A percentile compares a stretch with the other conserved stretches of the same genome.
Evolutionary conservation across 2,888 invertebrate species (phyloP).

Genomic region (Tiliacea citrago): DNA sequence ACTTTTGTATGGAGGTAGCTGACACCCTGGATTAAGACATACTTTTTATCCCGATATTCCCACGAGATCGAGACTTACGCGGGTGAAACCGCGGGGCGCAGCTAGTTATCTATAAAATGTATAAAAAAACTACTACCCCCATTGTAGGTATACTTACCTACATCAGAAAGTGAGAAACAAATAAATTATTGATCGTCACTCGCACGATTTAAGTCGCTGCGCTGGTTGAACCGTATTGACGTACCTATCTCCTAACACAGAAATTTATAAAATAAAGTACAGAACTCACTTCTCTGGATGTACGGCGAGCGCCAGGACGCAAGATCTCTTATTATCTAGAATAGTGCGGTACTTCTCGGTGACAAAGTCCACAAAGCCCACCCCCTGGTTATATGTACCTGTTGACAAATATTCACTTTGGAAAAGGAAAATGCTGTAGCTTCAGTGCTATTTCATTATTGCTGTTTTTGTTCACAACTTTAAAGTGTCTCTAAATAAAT

Average conservation of each 20-base stretch:
- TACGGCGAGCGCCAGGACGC: constrained; percentile 83
- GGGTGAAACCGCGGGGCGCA: no score
- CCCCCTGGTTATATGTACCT: constrained; percentile 86
- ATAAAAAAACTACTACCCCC: background rate
- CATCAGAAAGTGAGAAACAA: background rate
- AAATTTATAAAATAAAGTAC: background rate
- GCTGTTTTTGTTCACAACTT: background rate
- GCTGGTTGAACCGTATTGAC: background rate
- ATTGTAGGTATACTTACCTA: background rate
- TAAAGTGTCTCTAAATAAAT: background rate
- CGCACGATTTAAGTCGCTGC: background rate
- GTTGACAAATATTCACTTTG: constrained; percentile 26
- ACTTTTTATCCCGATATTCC: no score
- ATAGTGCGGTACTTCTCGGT: constrained; percentile 84
- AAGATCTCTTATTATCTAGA: constrained; percentile 80
- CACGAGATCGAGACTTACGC: no score
- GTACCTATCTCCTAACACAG: background rate
- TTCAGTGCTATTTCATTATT: background rate
- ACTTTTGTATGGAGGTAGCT: no score
- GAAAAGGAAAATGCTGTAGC: background rate
- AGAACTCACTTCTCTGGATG: constrained; percentile 88
- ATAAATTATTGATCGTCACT: background rate
- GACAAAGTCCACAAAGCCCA: constrained; percentile 88
- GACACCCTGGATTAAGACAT: no score
- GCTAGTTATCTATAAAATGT: background rate